A percentile compares a stretch with the other conserved stretches of the same genome.
phyloP scores from a whole-genome alignment of 1,140 invertebrate genomes.

The Whitmania pigra region DNA sequence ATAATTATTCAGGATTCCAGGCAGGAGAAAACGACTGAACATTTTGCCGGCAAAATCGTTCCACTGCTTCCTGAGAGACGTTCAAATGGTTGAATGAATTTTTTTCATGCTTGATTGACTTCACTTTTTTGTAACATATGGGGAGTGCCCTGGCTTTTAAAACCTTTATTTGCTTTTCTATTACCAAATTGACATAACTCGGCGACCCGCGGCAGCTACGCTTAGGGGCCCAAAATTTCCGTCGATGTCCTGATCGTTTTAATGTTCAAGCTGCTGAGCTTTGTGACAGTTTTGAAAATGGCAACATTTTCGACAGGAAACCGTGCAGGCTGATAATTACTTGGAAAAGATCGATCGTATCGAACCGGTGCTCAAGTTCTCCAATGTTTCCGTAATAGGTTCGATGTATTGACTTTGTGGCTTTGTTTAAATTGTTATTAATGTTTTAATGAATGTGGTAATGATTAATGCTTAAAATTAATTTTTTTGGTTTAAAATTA shows the following conservation, averaged over 20 bases:
- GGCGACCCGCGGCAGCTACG: neutral
- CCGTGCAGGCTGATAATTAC: neutral
- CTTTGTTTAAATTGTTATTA: neutral
- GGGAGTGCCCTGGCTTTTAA: too few relatives aligned
- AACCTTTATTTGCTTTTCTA: too few relatives aligned
- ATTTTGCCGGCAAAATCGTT: neutral
- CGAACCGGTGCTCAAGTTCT: constrained; percentile 4
- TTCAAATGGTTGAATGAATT: neutral
- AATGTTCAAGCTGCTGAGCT: too few relatives aligned
- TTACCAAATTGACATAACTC: too few relatives aligned
- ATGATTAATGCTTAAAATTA: neutral
- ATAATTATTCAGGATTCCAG: constrained; percentile 1
- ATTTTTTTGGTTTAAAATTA: neutral
- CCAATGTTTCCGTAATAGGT: neutral
- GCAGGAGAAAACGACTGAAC: neutral
- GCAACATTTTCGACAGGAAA: neutral
- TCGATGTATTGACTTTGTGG: too few relatives aligned
- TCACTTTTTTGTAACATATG: neutral
- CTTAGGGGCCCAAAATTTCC: neutral
- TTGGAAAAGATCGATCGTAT: neutral
- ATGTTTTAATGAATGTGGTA: neutral
- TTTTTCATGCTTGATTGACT: neutral
- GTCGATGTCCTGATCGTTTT: too few relatives aligned
- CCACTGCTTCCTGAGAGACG: neutral
- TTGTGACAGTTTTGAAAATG: too few relatives aligned